phyloP scores from a whole-genome alignment of 2,113 vertebrate genomes.

The Elephas maximus region DNA sequence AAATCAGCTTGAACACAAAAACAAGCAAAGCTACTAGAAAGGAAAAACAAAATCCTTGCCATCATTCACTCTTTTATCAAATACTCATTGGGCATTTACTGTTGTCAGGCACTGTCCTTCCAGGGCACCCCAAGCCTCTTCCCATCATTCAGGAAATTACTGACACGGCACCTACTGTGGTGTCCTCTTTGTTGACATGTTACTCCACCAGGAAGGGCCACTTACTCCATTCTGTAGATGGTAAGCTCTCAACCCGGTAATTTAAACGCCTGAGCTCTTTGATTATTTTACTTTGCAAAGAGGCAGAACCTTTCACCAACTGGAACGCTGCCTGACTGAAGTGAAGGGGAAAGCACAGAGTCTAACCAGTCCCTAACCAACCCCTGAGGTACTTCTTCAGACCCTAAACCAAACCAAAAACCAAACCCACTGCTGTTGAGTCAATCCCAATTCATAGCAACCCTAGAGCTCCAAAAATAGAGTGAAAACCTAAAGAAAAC shows the following conservation, averaged over 20 bases:
- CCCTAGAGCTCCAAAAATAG: background rate
- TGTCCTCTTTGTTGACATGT: too few species aligned
- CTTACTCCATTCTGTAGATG: accelerated
- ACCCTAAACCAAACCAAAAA: background rate
- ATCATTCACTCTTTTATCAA: background rate
- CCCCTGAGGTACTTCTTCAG: background rate
- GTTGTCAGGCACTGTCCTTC: background rate
- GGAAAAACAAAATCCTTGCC: background rate
- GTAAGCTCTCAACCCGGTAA: background rate
- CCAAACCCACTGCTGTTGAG: background rate
- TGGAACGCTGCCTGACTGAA: background rate
- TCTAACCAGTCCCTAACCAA: background rate
- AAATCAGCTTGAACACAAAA: background rate
- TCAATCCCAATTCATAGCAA: background rate
- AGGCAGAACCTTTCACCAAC: background rate
- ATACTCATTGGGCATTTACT: background rate
- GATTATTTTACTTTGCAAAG: background rate
- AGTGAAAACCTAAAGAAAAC: background rate
- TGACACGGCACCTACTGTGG: too few species aligned
- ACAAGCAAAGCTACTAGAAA: background rate
- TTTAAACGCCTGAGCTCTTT: background rate
- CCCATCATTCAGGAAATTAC: background rate
- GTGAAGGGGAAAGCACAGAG: background rate
- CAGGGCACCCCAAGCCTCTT: background rate
- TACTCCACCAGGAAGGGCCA: background rate